These are phyloP conservation scores for Gortyna flavago DNA, from an alignment of 2,888 invertebrate species.

Conservation along the genomic window DNA sequence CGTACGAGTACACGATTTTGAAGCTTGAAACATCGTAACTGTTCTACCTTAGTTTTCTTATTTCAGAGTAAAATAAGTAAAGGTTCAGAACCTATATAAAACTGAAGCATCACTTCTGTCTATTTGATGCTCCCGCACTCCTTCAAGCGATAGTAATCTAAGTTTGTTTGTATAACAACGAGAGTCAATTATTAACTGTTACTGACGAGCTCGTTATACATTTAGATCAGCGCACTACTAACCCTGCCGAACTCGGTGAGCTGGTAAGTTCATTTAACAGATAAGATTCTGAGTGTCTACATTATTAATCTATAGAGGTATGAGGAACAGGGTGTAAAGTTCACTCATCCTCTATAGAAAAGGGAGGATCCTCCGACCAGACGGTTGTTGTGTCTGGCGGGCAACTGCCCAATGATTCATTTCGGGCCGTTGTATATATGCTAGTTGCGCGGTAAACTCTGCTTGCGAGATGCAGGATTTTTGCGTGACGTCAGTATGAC, in stretches of 20 bases:
- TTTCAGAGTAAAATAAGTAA: neutral
- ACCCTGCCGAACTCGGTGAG: neutral
- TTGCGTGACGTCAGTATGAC: too few species aligned
- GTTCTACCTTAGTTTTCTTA: neutral
- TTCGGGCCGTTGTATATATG: too few species aligned
- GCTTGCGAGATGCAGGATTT: too few species aligned
- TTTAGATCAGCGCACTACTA: neutral
- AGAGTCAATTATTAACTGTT: neutral
- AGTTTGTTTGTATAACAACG: neutral
- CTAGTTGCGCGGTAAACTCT: too few species aligned
- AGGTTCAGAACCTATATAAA: neutral
- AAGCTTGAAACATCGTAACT: neutral
- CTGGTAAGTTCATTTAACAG: neutral
- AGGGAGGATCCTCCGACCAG: too few species aligned
- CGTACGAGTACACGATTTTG: too few species aligned
- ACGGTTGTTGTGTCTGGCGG: too few species aligned
- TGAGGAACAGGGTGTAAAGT: too few species aligned
- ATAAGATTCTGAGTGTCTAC: neutral
- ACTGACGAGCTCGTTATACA: neutral
- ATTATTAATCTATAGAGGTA: conserved; percentile 1
- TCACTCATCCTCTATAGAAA: too few species aligned
- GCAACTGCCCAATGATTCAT: too few species aligned
- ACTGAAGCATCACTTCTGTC: too few species aligned
- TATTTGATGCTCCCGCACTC: neutral
- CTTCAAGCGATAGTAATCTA: neutral